Conservation (phyloP, 1,140 invertebrate genomes). For the Conus ventricosus region DNA sequence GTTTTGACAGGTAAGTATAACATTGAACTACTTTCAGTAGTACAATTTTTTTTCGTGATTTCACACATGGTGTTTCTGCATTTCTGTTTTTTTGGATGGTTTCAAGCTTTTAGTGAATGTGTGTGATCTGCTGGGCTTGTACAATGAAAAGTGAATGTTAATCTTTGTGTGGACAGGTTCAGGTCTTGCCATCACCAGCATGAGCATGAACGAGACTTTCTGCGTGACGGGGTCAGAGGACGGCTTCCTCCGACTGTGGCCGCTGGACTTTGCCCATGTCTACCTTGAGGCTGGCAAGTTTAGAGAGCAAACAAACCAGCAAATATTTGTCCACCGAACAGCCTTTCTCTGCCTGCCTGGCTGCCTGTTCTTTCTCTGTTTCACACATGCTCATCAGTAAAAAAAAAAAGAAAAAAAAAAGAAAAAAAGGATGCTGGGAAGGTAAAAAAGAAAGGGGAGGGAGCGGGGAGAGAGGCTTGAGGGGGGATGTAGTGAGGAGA, state of each 20-base stretch:
- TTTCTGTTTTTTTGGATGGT: too few species aligned
- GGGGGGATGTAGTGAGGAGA: too few species aligned
- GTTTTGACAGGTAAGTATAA: too few species aligned
- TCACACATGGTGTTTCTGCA: too few species aligned
- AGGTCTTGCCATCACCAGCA: constrained; percentile 67
- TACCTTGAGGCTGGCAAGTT: constrained; percentile 72
- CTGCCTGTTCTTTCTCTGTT: neutral
- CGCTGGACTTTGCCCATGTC: constrained; percentile 74
- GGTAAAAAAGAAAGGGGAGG: too few species aligned
- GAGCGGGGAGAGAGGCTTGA: too few species aligned
- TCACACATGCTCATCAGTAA: neutral
- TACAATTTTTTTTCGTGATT: too few species aligned
- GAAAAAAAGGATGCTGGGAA: too few species aligned
- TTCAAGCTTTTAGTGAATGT: neutral
- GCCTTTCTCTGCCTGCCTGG: neutral
- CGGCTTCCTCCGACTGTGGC: constrained; percentile 74
- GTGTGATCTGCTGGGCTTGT: neutral
- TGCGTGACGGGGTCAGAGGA: constrained; percentile 75
- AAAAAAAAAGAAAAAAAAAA: too few species aligned
- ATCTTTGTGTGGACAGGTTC: neutral
- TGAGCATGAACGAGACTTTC: constrained; percentile 72
- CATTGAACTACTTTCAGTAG: too few species aligned
- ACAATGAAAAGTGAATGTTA: neutral
- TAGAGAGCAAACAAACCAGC: neutral
- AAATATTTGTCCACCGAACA: neutral